A percentile compares a stretch with the other conserved stretches of the same genome.
Evolutionary conservation across 2,113 vertebrate species (phyloP).

Genomic region (Mustela nigripes): DNA sequence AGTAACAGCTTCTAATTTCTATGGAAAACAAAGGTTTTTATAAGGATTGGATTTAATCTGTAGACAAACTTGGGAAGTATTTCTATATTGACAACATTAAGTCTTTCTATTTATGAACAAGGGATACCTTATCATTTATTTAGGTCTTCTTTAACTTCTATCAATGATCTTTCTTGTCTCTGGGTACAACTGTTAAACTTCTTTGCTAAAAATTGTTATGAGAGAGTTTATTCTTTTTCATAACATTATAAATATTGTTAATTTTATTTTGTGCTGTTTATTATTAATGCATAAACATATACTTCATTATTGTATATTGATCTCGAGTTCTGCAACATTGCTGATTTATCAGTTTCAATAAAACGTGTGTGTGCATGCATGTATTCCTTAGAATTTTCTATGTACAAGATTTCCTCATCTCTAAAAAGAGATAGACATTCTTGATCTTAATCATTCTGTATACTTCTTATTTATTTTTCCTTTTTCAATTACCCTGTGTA

Average conservation of each 20-base stretch:
- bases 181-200: neutral
- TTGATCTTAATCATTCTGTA: neutral
- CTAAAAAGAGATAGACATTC: neutral
- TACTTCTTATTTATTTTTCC: neutral
- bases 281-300: neutral
- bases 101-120: neutral
- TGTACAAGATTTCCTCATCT: neutral
- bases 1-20: neutral
- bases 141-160: neutral
- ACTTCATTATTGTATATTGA: neutral
- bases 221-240: neutral
- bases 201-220: neutral
- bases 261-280: neutral
- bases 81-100: neutral
- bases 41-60: neutral
- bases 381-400: neutral
- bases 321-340: neutral
- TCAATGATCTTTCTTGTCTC: neutral
- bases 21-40: neutral
- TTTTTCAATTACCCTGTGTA: neutral
- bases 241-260: neutral
- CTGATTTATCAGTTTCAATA: neutral
- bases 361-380: too few species aligned
- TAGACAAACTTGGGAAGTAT: neutral
- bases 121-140: neutral